These are phyloP conservation scores for Formicarius rufipectus DNA, from an alignment of 2,113 vertebrate species.

Conservation along the genomic window DNA sequence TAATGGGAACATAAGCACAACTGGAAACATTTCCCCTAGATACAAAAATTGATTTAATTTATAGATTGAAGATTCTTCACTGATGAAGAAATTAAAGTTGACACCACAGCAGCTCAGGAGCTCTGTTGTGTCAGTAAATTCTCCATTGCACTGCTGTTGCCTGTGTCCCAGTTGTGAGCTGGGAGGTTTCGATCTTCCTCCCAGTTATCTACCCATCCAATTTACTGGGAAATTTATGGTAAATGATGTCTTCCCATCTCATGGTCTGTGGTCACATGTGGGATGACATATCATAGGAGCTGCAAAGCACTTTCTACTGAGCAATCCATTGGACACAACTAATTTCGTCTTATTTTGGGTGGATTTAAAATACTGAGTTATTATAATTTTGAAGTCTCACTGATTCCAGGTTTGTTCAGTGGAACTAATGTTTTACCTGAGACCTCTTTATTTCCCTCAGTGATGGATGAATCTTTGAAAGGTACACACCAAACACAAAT, in stretches of 20 bases:
- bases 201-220: no score
- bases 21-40: not conserved
- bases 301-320: not conserved
- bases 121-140: not conserved
- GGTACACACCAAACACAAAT: fast-evolving
- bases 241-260: not conserved
- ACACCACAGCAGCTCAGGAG: not conserved
- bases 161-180: not conserved
- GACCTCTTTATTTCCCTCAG: not conserved
- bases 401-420: no score
- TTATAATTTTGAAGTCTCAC: not conserved
- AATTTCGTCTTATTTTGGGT: not conserved
- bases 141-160: not conserved
- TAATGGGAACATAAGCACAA: not conserved
- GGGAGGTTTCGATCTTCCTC: not conserved
- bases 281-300: not conserved
- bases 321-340: not conserved
- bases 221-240: not conserved
- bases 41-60: not conserved
- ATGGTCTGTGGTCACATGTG: not conserved
- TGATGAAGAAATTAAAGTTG: not conserved
- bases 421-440: not conserved
- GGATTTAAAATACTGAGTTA: not conserved
- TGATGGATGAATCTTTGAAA: not conserved
- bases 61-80: not conserved